Conservation (phyloP, 2,888 invertebrate species). For the Andrena bicolor region DNA sequence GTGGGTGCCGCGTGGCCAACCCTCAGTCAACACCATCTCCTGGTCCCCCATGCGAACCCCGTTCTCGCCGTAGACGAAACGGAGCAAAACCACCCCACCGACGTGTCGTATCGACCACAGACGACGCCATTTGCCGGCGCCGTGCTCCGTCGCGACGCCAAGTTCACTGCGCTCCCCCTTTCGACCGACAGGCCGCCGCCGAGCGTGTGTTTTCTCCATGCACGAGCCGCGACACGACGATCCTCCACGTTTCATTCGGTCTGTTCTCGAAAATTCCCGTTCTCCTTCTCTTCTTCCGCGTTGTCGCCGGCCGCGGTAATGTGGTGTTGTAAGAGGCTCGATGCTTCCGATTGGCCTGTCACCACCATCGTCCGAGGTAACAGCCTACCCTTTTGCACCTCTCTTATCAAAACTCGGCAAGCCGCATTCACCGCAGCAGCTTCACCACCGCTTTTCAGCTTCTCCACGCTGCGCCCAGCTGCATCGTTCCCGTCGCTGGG, state of each 20-base stretch:
- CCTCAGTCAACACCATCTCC: conserved; percentile 69
- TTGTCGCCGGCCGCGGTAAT: conserved; percentile 53
- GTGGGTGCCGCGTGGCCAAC: conserved; percentile 29
- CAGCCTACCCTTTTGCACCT: conserved; percentile 67
- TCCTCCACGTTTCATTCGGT: conserved; percentile 13
- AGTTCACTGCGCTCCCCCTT: conserved; percentile 79
- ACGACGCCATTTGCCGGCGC: conserved; percentile 78
- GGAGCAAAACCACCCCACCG: conserved; percentile 54
- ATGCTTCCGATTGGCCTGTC: conserved; percentile 78
- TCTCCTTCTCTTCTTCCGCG: conserved; percentile 7
- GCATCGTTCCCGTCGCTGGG: not conserved
- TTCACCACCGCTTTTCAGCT: conserved; percentile 54
- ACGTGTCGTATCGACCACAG: conserved; percentile 72
- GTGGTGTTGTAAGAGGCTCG: conserved; percentile 80
- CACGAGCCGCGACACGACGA: conserved; percentile 23
- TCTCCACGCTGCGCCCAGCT: conserved; percentile 24
- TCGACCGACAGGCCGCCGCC: conserved; percentile 40
- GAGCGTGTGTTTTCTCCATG: conserved; percentile 44
- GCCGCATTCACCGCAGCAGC: conserved; percentile 21
- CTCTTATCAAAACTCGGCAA: conserved; percentile 33
- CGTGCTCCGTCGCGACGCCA: conserved; percentile 74
- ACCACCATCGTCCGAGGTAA: conserved; percentile 79
- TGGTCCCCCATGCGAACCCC: conserved; percentile 57
- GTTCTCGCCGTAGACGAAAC: conserved; percentile 29
- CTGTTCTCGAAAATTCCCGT: conserved; percentile 24